Conservation (phyloP, 1,140 invertebrate genomes). For the Octopus sinensis region DNA sequence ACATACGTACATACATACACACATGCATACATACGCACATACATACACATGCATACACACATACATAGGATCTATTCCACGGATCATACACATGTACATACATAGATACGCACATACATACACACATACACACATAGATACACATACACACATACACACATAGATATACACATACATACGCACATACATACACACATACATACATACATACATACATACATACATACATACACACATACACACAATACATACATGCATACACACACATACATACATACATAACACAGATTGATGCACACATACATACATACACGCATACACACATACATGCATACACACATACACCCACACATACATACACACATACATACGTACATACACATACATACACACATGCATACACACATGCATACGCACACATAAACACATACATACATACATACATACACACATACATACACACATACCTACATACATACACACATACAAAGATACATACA, state of each 20-base stretch:
- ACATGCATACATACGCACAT: constrained; percentile 17
- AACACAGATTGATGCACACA: too few relatives aligned
- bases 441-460: too few relatives aligned
- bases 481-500: too few relatives aligned
- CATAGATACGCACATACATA: constrained; percentile 15
- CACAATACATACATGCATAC: constrained; percentile 17
- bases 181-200: constrained; percentile 26
- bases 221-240: constrained; percentile 14
- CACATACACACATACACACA: constrained; percentile 22
- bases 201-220: constrained; percentile 24
- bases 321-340: not conserved
- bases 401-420: too few relatives aligned
- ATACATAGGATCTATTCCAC: not conserved
- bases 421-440: too few relatives aligned
- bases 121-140: constrained; percentile 8
- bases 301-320: too few relatives aligned
- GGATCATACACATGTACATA: constrained; percentile 16
- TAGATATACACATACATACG: constrained; percentile 23
- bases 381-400: too few relatives aligned
- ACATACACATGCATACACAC: constrained; percentile 14
- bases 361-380: too few relatives aligned
- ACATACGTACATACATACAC: constrained; percentile 17
- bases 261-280: constrained; percentile 12
- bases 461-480: too few relatives aligned
- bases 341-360: too few relatives aligned